Evolutionary conservation across 2,797 vertebrate genomes (phyloP).

Genomic region (Tiaroga cobitis): DNA sequence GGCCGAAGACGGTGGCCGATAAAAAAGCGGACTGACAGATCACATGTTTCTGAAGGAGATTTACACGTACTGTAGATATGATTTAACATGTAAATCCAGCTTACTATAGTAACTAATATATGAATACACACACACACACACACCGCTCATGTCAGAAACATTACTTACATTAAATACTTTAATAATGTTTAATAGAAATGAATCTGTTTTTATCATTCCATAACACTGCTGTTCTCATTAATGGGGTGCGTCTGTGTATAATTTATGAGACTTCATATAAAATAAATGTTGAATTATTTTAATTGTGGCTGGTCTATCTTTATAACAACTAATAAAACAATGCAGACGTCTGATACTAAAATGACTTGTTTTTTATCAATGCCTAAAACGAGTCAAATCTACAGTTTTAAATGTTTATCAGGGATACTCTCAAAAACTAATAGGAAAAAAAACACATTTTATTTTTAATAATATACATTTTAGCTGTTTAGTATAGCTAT

Average conservation of each 20-base stretch:
- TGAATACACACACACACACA: background rate
- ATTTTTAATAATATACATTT: background rate
- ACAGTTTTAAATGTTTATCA: background rate
- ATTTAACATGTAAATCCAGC: background rate
- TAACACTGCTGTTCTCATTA: background rate
- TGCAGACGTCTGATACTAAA: no score
- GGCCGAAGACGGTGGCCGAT: slow-evolving; percentile 67
- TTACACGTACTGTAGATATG: background rate
- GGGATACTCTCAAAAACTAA: background rate
- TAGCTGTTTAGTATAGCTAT: background rate
- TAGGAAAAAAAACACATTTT: background rate
- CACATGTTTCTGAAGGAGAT: background rate
- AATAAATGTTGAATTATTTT: slow-evolving; percentile 7
- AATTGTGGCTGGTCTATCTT: background rate
- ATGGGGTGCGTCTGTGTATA: slow-evolving; percentile 5
- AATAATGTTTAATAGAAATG: background rate
- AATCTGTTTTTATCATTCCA: slow-evolving; percentile 40
- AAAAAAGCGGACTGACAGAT: slow-evolving; percentile 82
- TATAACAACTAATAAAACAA: background rate
- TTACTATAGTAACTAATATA: slow-evolving; percentile 1
- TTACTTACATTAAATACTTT: background rate
- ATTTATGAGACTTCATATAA: background rate
- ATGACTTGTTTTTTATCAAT: background rate
- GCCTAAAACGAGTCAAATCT: background rate
- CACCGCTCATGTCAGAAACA: background rate